Evolutionary conservation across 2,888 invertebrate species (phyloP).

Genomic region (Acrobeloides nanus): DNA sequence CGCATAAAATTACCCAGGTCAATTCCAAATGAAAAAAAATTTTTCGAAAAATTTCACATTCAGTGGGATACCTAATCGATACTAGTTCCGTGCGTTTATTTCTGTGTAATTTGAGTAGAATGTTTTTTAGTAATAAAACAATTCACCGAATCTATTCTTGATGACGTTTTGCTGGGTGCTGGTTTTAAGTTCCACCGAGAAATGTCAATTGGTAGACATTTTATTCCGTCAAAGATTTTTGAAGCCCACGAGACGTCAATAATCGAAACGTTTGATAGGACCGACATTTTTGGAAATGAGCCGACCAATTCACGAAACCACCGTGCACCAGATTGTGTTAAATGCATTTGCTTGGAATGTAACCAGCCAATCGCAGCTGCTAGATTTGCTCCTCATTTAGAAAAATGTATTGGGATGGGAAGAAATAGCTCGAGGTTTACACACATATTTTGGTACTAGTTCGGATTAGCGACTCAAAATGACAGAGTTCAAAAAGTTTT

Average conservation of each 20-base stretch:
- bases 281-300: neutral
- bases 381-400: constrained; percentile 32
- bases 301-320: neutral
- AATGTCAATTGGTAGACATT: constrained; percentile 2
- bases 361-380: constrained; percentile 26
- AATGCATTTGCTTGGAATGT: constrained; percentile 24
- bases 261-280: constrained; percentile 1
- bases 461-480: no score
- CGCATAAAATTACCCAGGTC: no score
- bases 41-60: no score
- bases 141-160: constrained; percentile 6
- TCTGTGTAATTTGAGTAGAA: no score
- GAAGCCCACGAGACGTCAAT: neutral
- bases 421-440: constrained; percentile 24
- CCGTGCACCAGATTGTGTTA: constrained; percentile 6
- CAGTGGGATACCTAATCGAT: no score
- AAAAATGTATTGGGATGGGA: constrained; percentile 35
- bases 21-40: no score
- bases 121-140: constrained; percentile 9
- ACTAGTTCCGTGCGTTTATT: no score
- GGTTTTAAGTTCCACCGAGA: neutral
- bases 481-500: no score
- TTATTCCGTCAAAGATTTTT: no score
- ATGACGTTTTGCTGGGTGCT: neutral
- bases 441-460: no score